Percentiles rank a stretch among this genome's conserved stretches.
Evolutionary conservation across 2,888 invertebrate species (phyloP).

Genomic region (Argyresthia albistria): DNA sequence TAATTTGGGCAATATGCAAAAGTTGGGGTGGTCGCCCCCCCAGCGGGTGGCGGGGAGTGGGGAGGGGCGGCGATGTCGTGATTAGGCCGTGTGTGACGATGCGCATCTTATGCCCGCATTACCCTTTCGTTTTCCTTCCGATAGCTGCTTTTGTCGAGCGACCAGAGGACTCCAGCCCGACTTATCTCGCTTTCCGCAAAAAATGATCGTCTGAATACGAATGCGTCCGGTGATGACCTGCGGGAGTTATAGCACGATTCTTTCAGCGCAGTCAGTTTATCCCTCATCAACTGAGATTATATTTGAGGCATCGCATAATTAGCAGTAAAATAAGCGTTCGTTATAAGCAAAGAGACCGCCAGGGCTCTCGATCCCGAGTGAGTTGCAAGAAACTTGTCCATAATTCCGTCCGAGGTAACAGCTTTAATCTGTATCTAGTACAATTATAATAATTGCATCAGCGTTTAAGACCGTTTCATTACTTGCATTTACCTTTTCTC

Average conservation of each 20-base stretch:
- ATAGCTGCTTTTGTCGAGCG: constrained; percentile 58
- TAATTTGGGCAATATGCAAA: constrained; percentile 70
- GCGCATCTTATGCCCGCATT: constrained; percentile 72
- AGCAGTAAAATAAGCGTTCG: constrained; percentile 6
- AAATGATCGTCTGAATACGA: not conserved
- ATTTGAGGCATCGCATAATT: constrained; percentile 8
- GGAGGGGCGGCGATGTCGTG: constrained; percentile 34
- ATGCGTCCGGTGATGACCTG: not conserved
- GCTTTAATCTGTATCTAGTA: constrained; percentile 35
- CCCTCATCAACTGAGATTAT: constrained; percentile 5
- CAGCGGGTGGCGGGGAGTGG: constrained; percentile 15
- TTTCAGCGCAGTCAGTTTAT: constrained; percentile 2
- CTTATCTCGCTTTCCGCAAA: constrained; percentile 1
- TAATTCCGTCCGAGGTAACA: constrained; percentile 21
- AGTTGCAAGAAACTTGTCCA: constrained; percentile 27
- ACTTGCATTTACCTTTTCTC: constrained; percentile 28
- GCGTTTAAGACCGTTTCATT: constrained; percentile 42
- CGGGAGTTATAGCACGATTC: not conserved
- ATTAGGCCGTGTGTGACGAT: constrained; percentile 71
- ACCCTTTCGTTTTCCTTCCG: constrained; percentile 72
- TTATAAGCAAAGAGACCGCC: constrained; percentile 9
- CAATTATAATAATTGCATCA: constrained; percentile 47
- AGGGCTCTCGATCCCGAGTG: constrained; percentile 3
- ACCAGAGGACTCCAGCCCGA: not conserved
- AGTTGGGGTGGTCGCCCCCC: constrained; percentile 38